Evolutionary conservation across 2,888 invertebrate genomes (phyloP), one percentile per base, ranked within the genome.

Genomic region (Xestia c-nigrum): DNA sequence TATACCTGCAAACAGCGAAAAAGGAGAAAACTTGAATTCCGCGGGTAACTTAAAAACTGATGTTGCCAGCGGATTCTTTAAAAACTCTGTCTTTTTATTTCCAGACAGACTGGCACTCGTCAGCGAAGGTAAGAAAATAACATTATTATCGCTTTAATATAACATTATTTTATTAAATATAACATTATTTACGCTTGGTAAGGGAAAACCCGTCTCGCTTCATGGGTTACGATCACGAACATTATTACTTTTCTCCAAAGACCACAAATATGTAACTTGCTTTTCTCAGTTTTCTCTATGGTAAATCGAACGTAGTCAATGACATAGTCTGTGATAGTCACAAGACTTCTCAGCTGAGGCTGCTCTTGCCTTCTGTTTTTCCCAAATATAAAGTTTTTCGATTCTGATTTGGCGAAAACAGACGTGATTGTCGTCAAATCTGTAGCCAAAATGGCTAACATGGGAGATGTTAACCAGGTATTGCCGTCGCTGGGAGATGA

Each of bases 401-500:
- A 88, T 88, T 91, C 87, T 89, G 85, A 90, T 86, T 89, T 89
- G 85, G 85, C 88, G 89, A 85, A 83, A 89, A 86, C 87, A 87
- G 81, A 85, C 88, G 89, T 86, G 81, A 80, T 85, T 88, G 89
- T 89, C 83, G 85, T 89, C 83, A 85, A 89, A 86, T 89, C 87
- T 89, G 68, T 91, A 94, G 95, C 95, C 95, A 95, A 94, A 94
- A 97, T 97, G 96, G 96, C 96, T 95, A 94, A 95, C 88, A 91
- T 97, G 81, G 97, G 97, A 92, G 97, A 98, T 92, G 96, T 96
- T 85, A 94, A 93, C 87, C 93, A 98, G 90, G 97, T 98, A 80
- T 98, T 98, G 86, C 98, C 98, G 75, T 97, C 97, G 88, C 94
- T 98, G 92, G 98, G 98, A 89, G 98, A 98, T 91, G 98, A 98